These are phyloP conservation scores for Laothoe populi DNA, from an alignment of 2,888 invertebrate genomes.

Conservation along the genomic window DNA sequence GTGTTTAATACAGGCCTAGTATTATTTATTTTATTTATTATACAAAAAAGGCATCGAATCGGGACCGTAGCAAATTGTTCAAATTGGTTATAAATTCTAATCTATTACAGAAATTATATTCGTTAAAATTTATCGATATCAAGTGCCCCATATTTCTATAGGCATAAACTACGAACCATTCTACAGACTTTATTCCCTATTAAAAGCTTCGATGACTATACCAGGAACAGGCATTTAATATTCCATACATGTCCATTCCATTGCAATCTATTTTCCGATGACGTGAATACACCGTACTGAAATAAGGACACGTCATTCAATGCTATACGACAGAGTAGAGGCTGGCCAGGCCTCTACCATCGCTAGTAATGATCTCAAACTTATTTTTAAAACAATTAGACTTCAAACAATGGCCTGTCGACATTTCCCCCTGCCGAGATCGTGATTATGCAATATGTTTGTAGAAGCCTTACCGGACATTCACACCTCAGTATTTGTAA, in stretches of 20 bases:
- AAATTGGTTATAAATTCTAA: too few relatives aligned
- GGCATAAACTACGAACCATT: constrained; percentile 21
- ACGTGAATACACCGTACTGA: constrained; percentile 57
- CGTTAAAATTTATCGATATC: background rate
- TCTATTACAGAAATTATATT: too few relatives aligned
- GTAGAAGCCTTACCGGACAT: constrained; percentile 41
- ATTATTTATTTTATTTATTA: too few relatives aligned
- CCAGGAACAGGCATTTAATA: constrained; percentile 30
- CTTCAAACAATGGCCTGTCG: constrained; percentile 28
- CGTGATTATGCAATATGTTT: constrained; percentile 46
- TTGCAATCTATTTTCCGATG: constrained; percentile 49
- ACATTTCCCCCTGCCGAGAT: constrained; percentile 41
- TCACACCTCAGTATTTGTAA: constrained; percentile 30
- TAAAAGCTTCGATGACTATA: constrained; percentile 8
- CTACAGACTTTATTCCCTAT: constrained; percentile 30
- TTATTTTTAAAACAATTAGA: constrained; percentile 42
- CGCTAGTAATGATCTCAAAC: constrained; percentile 39
- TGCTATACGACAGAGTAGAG: constrained; percentile 55
- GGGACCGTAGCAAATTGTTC: too few relatives aligned
- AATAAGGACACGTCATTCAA: constrained; percentile 75
- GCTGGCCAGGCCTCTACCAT: constrained; percentile 19
- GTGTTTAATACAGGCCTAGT: too few relatives aligned
- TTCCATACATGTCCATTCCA: constrained; percentile 45
- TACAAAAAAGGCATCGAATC: too few relatives aligned
- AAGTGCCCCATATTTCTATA: background rate